These are phyloP conservation scores for Limonius californicus DNA, from an alignment of 1,140 invertebrate species.

Conservation along the genomic window DNA sequence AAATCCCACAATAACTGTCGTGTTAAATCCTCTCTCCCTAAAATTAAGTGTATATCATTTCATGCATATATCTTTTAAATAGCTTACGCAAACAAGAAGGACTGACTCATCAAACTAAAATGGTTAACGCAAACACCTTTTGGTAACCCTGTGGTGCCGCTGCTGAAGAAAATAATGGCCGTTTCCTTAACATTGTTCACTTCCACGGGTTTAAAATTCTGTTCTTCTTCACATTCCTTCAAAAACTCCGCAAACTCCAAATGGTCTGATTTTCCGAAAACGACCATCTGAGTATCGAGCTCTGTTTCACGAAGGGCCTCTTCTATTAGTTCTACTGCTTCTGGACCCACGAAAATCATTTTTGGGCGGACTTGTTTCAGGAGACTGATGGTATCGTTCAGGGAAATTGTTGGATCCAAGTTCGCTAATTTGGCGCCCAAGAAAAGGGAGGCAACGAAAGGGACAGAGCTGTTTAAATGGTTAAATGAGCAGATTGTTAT, in stretches of 20 bases:
- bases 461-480: constrained; percentile 25
- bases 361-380: neutral
- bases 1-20: no score
- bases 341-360: neutral
- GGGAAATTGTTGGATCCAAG: neutral
- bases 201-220: constrained; percentile 31
- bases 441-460: constrained; percentile 21
- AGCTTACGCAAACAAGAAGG: no score
- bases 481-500: constrained; percentile 28
- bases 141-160: no score
- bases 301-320: neutral
- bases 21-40: no score
- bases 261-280: neutral
- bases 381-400: neutral
- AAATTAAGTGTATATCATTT: no score
- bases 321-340: neutral
- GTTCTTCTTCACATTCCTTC: constrained; percentile 19
- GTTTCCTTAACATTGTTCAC: constrained; percentile 32
- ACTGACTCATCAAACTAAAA: constrained; percentile 19
- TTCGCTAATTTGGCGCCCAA: neutral
- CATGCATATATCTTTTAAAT: no score
- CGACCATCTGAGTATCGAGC: neutral
- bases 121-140: constrained; percentile 71
- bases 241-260: constrained; percentile 17
- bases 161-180: constrained; percentile 48